phyloP scores from a whole-genome alignment of 2,113 vertebrate genomes.

The Brachionichthys hirsutus region DNA sequence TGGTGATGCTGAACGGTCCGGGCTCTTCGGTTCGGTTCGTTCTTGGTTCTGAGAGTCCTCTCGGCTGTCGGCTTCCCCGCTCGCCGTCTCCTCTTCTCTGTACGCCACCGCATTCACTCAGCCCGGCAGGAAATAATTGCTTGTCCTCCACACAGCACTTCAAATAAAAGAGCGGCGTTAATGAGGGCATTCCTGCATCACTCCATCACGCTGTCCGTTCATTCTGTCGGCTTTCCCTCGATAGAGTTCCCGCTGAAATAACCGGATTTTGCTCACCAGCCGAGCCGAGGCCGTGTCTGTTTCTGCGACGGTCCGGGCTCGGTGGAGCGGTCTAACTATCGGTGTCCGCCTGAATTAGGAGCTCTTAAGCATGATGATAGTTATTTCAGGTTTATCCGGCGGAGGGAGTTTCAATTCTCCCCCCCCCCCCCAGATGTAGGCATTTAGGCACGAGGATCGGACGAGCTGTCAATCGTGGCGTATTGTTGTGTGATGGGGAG shows the following conservation, averaged over 20 bases:
- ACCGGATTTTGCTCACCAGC: slow-evolving; percentile 17
- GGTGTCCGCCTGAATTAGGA: slow-evolving; percentile 61
- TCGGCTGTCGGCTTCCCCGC: slow-evolving; percentile 19
- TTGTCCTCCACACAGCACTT: slow-evolving; percentile 69
- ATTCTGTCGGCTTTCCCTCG: slow-evolving; percentile 30
- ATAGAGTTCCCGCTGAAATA: slow-evolving; percentile 17
- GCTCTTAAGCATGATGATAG: slow-evolving; percentile 63
- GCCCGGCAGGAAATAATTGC: slow-evolving; percentile 72
- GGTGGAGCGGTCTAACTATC: slow-evolving; percentile 39
- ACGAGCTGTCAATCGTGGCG: slow-evolving; percentile 63
- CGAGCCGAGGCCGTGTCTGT: slow-evolving; percentile 32
- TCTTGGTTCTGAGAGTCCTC: slow-evolving; percentile 15
- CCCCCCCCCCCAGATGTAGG: slow-evolving; percentile 16
- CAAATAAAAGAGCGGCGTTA: slow-evolving; percentile 74
- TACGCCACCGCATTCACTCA: slow-evolving; percentile 52
- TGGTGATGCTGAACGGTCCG: slow-evolving; percentile 26
- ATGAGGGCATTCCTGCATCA: slow-evolving; percentile 73
- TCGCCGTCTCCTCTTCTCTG: slow-evolving; percentile 10
- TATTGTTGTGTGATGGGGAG: slow-evolving; percentile 58
- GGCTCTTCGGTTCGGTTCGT: slow-evolving; percentile 19
- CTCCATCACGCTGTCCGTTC: slow-evolving; percentile 42
- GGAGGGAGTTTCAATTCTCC: slow-evolving; percentile 30
- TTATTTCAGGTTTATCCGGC: slow-evolving; percentile 61
- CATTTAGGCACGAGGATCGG: slow-evolving; percentile 40
- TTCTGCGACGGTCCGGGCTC: slow-evolving; percentile 16